phyloP scores from a whole-genome alignment of 2,113 vertebrate species.

The Cercopithecus mona region DNA sequence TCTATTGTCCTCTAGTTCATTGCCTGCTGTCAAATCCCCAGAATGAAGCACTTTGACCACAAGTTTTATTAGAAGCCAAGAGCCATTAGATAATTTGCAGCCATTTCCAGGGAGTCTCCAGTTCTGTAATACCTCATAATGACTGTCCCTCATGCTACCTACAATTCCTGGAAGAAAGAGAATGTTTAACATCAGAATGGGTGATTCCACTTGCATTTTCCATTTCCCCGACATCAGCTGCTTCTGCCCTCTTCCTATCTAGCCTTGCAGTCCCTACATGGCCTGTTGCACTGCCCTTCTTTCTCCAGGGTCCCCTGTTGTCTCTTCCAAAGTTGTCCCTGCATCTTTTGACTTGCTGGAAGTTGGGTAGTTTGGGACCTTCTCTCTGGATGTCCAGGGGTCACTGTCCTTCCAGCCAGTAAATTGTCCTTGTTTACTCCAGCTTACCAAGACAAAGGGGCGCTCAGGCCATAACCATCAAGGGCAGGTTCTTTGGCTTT shows the following conservation, averaged over 20 bases:
- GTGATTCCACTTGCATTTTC: not conserved
- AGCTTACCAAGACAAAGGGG: not conserved
- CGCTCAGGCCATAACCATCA: not conserved
- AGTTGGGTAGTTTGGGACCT: not conserved
- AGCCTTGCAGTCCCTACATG: not conserved
- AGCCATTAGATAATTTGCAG: not conserved
- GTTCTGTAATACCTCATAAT: not conserved
- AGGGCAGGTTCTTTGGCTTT: not conserved
- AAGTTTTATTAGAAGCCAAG: not conserved
- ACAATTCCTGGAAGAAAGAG: not conserved
- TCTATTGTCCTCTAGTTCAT: not conserved
- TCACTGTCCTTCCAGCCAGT: not conserved
- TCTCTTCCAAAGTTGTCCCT: not conserved
- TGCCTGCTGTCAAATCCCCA: not conserved
- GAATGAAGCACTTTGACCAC: not conserved
- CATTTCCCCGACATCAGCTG: not conserved
- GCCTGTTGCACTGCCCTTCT: not conserved
- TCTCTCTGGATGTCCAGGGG: not conserved
- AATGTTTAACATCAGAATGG: not conserved
- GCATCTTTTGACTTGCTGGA: not conserved
- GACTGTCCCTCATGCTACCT: not conserved
- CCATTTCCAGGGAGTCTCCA: not conserved
- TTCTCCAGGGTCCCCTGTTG: rapidly evolving
- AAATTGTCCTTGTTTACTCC: not conserved
- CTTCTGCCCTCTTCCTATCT: not conserved